Base-by-base conservation (phyloP, 2,888 invertebrate genomes). In the Ornithoptera alexandrae region DNA sequence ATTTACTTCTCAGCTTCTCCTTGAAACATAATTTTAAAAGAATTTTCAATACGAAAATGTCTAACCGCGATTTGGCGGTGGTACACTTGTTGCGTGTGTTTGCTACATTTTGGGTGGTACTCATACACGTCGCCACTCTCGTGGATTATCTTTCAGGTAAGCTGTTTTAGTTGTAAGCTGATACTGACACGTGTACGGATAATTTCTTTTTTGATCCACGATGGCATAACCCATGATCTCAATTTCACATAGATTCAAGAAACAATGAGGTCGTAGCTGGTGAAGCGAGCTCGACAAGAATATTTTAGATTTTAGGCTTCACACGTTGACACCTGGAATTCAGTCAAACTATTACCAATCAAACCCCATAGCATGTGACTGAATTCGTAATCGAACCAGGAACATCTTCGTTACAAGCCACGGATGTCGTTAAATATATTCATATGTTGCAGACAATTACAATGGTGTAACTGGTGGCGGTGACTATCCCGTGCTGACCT, bases 51-150 rank as follows among this genome's bases (percentile, higher is more conserved):
- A 90, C 87, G 12, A 90, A 88, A 46, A 87, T 87, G 74, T 92
- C 93, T 12, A 90, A 87, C 68, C 93, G 93, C 71, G 93, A 94
- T 63, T 75, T 94, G 68, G 86, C 93, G 3, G 81, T 93, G 15
- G 92, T 95, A 61, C 95, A 95, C 76, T 93, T 94, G 0, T 79
- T 95, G 72, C 94, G 94, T 79, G 93, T 95, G 20, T 78, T 94
- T 5, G 94, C 95, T 61, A 94, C 96, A 72, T 87, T 95, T 62
- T 95, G 95, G 94, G 93, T 96, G 12, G 94, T 96, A 73, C 91
- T 94, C 70, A 89, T 94, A 8, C 94, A 95, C 76, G 93, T 94
- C 1, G 90, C 94, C 59, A 93, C 95, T 50, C 90, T 95, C 20
- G 93, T 94, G 24, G 94, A 94, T 79, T 95, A 95, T 84, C 93